Conservation (phyloP, 37 sponge, comb jelly and placozoan genomes). For the Spongia lamella region DNA sequence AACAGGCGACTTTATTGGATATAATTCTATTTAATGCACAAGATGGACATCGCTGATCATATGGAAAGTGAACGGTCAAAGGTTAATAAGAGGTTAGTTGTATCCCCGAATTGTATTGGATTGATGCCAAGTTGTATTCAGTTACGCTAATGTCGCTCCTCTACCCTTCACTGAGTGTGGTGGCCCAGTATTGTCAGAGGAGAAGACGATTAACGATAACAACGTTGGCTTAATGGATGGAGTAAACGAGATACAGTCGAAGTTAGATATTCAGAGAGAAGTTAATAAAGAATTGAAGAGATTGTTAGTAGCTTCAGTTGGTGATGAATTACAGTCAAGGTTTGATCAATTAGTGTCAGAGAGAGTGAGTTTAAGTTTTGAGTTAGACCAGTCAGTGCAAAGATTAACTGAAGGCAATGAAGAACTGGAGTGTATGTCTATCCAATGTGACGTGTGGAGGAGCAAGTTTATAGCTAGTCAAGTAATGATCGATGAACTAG, state of each 20-base stretch:
- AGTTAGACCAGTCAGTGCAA: slow-evolving; percentile 41
- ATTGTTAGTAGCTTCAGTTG: slow-evolving; percentile 72
- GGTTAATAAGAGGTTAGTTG: too few relatives aligned
- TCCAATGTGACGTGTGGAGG: slow-evolving; percentile 76
- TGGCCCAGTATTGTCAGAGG: too few relatives aligned
- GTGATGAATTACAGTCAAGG: slow-evolving; percentile 40
- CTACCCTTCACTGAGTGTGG: too few relatives aligned
- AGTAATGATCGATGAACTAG: slow-evolving; percentile 69
- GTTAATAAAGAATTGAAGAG: slow-evolving; percentile 68
- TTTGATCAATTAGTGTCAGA: slow-evolving; percentile 57
- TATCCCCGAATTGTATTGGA: too few relatives aligned
- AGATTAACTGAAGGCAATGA: slow-evolving; percentile 51
- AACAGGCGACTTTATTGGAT: too few relatives aligned
- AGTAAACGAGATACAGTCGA: slow-evolving; percentile 19
- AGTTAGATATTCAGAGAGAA: slow-evolving; percentile 30
- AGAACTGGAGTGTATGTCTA: slow-evolving; percentile 53
- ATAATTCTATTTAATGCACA: too few relatives aligned
- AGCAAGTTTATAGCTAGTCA: slow-evolving; percentile 73
- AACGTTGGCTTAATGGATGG: too few relatives aligned
- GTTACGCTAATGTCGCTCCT: too few relatives aligned
- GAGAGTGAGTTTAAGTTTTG: slow-evolving; percentile 33
- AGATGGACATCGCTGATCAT: too few relatives aligned
- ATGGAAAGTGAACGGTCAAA: too few relatives aligned
- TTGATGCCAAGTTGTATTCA: too few relatives aligned
- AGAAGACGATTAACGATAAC: too few relatives aligned